phyloP scores from a whole-genome alignment of 2,888 invertebrate species.

The Eupithecia insigniata region DNA sequence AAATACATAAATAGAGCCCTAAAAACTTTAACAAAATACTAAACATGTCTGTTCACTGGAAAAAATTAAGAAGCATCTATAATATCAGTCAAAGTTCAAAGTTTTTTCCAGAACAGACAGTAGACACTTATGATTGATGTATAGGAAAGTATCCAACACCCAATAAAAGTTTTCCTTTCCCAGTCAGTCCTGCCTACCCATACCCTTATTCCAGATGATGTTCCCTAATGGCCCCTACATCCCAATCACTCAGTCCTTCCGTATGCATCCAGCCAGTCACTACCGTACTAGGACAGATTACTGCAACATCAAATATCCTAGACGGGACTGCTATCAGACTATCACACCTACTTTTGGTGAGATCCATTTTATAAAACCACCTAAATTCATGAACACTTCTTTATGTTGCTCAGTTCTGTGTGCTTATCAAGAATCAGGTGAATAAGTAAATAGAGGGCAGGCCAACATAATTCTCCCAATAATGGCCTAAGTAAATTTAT shows the following conservation, averaged over 20 bases:
- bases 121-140: too few relatives aligned
- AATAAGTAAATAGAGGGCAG: background rate
- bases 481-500: background rate
- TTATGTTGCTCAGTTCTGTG: background rate
- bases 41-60: background rate
- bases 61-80: background rate
- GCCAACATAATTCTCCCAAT: background rate
- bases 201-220: slow-evolving; percentile 45
- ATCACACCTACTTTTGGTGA: slow-evolving; percentile 65
- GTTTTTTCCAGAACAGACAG: too few relatives aligned
- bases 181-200: background rate
- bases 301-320: slow-evolving; percentile 58
- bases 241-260: slow-evolving; percentile 69
- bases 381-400: background rate
- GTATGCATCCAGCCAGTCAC: slow-evolving; percentile 56
- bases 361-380: slow-evolving; percentile 39
- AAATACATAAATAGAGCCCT: too few relatives aligned
- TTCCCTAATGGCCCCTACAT: slow-evolving; percentile 50
- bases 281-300: slow-evolving; percentile 29
- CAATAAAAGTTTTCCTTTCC: background rate
- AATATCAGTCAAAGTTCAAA: too few relatives aligned
- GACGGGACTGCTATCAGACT: slow-evolving; percentile 62
- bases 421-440: background rate
- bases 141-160: background rate
- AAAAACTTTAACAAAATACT: background rate